Base-by-base conservation (phyloP, 2,113 vertebrate genomes). In the Scomber colias region DNA sequence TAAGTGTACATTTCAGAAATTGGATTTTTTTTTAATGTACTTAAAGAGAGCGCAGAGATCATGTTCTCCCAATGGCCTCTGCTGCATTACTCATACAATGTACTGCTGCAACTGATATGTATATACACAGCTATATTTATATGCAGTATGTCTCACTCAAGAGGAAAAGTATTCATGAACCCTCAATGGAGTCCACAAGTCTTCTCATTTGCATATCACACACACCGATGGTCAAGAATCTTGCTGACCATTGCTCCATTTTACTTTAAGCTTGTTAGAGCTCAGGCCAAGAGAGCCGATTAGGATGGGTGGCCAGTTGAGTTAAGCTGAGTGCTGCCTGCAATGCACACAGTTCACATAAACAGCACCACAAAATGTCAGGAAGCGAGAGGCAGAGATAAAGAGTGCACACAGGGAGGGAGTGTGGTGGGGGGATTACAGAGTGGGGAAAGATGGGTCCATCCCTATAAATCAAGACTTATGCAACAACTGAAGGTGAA, bases 221-320 rank as follows among this genome's bases (percentile, higher is more conserved):
- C 24, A 46, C n/a, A 72, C 48, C 6, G 17, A 51, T 49, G 56
- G 21, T 65, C 74, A 72, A 54, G 80, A 69, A 57, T 68, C 56
- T 69, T 74, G 81, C 78, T 87, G 84, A 87, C 83, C 66, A 19
- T 49, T 71, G 75, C 86, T 78, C 19, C 3, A n/a, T 50, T 91
- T 87, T 61, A 67, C 85, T 75, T 62, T 73, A 87, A 87, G 85
- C 85, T 87, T 46, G 81, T 89, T 88, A 81, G 59, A 4, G 50
- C 76, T 83, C 74, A 48, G 45, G 75, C 83, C 84, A 75, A 44
- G 55, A 80, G 83, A 86, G 88, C 69, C 17, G 89, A 90, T 92
- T 86, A 87, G 83, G 76, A 71, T 50, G 77, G 69, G 75, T 75
- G 86, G 86, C 62, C 77, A 0, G 72, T 69, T 19, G 79, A 85